These are phyloP conservation scores for Notothenia rossii DNA, from an alignment of 2,113 vertebrate species.

Conservation along the genomic window DNA sequence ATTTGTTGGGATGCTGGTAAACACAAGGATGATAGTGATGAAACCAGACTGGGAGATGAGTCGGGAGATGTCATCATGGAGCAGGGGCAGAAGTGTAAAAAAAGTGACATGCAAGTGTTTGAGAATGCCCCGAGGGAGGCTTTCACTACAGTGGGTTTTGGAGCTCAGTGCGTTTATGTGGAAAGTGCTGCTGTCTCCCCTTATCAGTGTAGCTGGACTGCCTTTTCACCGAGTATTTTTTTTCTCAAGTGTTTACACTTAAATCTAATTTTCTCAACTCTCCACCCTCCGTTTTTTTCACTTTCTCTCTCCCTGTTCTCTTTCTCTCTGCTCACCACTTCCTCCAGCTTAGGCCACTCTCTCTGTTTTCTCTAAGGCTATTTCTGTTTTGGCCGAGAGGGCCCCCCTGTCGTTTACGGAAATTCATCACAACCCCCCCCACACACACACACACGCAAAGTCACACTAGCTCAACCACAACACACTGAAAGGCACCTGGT, in stretches of 20 bases:
- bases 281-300: not conserved
- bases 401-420: slow-evolving; percentile 64
- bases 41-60: slow-evolving; percentile 41
- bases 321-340: slow-evolving; percentile 29
- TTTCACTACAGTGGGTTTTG: slow-evolving; percentile 61
- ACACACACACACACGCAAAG: slow-evolving; percentile 9
- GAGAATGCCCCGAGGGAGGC: slow-evolving; percentile 56
- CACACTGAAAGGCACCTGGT: slow-evolving; percentile 49
- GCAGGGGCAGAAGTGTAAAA: slow-evolving; percentile 23
- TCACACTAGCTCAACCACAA: slow-evolving; percentile 48
- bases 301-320: slow-evolving; percentile 15
- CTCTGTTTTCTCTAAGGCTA: slow-evolving; percentile 66
- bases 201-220: slow-evolving; percentile 57
- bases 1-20: slow-evolving; percentile 5
- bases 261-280: slow-evolving; percentile 29
- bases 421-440: slow-evolving; percentile 53
- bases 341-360: slow-evolving; percentile 9
- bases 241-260: slow-evolving; percentile 1
- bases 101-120: slow-evolving; percentile 18
- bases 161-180: slow-evolving; percentile 72
- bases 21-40: slow-evolving; percentile 11
- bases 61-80: slow-evolving; percentile 35
- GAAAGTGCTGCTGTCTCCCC: slow-evolving; percentile 77
- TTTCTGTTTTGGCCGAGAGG: slow-evolving; percentile 73
- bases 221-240: slow-evolving; percentile 26